Percentiles rank a stretch among this genome's conserved stretches.
phyloP scores from a whole-genome alignment of 2,888 invertebrate species.

The Pseudococcus jackbeardsleyi region DNA sequence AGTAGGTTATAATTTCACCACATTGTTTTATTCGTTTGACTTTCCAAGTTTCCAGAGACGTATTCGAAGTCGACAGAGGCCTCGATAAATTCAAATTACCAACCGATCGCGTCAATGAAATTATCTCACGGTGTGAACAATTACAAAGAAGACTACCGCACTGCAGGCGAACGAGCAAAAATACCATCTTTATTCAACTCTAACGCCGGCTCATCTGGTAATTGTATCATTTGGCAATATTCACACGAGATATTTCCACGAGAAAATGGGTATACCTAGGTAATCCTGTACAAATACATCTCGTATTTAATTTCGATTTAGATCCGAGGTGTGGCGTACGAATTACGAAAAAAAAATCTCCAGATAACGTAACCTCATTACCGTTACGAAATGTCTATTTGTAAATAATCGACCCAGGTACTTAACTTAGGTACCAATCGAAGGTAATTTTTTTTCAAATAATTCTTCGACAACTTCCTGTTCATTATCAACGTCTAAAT shows the following conservation, averaged over 20 bases:
- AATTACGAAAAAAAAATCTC: not conserved
- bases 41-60: not conserved
- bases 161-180: not conserved
- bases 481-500: not conserved
- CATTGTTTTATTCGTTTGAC: not conserved
- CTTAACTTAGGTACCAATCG: not conserved
- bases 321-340: not conserved
- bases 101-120: not conserved
- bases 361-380: slow-evolving; percentile 17
- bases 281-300: not conserved
- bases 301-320: slow-evolving; percentile 22
- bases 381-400: not conserved
- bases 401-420: not conserved
- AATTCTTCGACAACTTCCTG: slow-evolving; percentile 26
- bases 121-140: slow-evolving; percentile 23
- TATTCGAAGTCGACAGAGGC: not conserved
- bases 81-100: slow-evolving; percentile 19
- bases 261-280: not conserved
- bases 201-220: not conserved
- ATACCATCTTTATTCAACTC: not conserved
- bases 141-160: not conserved
- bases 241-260: not conserved
- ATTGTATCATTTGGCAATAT: not conserved
- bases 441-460: not conserved
- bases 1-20: slow-evolving; percentile 47